A percentile compares a stretch with the other conserved stretches of the same genome.
These are phyloP conservation scores for Germaria angustata DNA, from an alignment of 2,888 invertebrate genomes.

Conservation along the genomic window DNA sequence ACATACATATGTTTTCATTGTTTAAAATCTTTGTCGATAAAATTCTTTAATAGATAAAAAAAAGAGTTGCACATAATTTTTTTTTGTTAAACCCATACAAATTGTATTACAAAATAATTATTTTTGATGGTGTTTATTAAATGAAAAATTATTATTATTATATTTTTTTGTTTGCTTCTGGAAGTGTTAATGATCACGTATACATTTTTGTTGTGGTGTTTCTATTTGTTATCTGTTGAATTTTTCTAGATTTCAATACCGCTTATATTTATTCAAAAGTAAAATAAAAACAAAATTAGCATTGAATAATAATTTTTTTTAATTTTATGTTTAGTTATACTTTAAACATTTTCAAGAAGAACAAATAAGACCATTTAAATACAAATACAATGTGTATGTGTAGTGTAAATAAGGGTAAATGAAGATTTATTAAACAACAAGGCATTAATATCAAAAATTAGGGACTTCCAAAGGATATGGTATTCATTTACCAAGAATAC, in stretches of 20 bases:
- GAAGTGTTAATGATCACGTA: constrained; percentile 54
- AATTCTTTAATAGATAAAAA: neutral
- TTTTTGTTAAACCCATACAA: neutral
- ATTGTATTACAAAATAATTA: constrained; percentile 48
- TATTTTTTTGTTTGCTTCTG: constrained; percentile 2
- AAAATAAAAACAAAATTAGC: constrained; percentile 23
- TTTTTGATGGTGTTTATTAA: constrained; percentile 31
- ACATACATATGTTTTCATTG: neutral
- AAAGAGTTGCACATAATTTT: no score
- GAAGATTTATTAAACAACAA: neutral
- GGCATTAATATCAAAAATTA: no score
- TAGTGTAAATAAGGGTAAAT: neutral
- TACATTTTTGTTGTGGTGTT: neutral
- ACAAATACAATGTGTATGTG: neutral
- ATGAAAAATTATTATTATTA: no score
- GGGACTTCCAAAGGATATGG: no score
- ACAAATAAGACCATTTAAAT: neutral
- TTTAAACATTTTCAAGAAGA: constrained; percentile 21
- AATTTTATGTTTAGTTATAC: constrained; percentile 19
- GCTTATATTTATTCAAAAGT: constrained; percentile 6
- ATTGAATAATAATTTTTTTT: constrained; percentile 29
- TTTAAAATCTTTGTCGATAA: constrained; percentile 12
- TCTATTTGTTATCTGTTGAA: constrained; percentile 22
- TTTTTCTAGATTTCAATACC: constrained; percentile 19
- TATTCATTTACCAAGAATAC: no score